These are phyloP conservation scores for Melipona quadrifasciata DNA, from an alignment of 1,140 invertebrate genomes.

Conservation along the genomic window DNA sequence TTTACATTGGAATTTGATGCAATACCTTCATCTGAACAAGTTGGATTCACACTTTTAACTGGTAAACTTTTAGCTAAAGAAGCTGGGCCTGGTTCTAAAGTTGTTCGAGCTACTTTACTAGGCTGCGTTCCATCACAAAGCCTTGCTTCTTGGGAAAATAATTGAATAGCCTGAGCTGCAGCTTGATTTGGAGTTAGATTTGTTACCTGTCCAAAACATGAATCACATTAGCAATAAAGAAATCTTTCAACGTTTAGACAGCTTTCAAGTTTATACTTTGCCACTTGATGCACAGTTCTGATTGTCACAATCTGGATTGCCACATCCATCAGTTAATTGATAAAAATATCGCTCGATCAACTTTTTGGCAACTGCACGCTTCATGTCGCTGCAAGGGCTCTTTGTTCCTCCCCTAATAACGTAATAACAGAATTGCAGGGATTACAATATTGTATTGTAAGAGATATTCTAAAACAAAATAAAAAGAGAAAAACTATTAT, in stretches of 20 bases:
- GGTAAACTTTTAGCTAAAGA: constrained; percentile 84
- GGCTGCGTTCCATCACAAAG: constrained; percentile 89
- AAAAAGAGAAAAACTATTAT: background rate
- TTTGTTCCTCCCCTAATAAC: constrained; percentile 78
- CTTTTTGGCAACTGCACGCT: constrained; percentile 92
- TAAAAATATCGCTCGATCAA: constrained; percentile 96
- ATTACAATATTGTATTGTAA: background rate
- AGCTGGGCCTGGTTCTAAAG: constrained; percentile 79
- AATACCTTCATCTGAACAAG: constrained; percentile 79
- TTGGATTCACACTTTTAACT: constrained; percentile 81
- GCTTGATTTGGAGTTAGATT: constrained; percentile 93
- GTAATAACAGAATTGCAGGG: constrained; percentile 8
- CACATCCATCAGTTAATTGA: constrained; percentile 95
- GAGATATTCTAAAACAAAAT: background rate
- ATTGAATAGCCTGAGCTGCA: constrained; percentile 91
- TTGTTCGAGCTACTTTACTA: constrained; percentile 87
- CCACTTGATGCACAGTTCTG: constrained; percentile 94
- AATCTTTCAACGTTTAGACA: background rate
- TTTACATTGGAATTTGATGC: constrained; percentile 21
- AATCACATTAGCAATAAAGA: constrained; percentile 5
- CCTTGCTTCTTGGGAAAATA: constrained; percentile 92
- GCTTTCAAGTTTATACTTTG: constrained; percentile 82
- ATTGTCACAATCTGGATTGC: constrained; percentile 92
- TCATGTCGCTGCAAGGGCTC: constrained; percentile 88
- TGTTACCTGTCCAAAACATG: constrained; percentile 82